These are phyloP conservation scores for Atopsyche davidsoni DNA, from an alignment of 1,140 invertebrate species.

Conservation along the genomic window DNA sequence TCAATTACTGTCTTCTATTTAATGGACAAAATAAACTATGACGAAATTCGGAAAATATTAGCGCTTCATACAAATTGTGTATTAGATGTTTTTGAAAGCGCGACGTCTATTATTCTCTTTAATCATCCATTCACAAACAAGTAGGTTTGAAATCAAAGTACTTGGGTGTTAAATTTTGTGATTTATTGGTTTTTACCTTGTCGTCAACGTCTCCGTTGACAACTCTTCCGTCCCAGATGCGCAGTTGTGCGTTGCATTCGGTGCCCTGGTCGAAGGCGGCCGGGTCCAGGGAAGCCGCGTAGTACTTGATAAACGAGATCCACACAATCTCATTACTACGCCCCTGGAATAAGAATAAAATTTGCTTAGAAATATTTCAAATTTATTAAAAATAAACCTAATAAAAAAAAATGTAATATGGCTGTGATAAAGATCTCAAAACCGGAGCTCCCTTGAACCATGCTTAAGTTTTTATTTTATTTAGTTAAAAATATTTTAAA, in stretches of 20 bases:
- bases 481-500: too few relatives aligned
- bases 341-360: conserved; percentile 45
- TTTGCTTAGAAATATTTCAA: neutral
- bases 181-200: conserved; percentile 35
- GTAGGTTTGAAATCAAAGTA: too few relatives aligned
- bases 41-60: neutral
- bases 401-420: neutral
- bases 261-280: conserved; percentile 57
- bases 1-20: too few relatives aligned
- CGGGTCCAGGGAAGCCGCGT: conserved; percentile 60
- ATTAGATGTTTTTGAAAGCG: neutral
- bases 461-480: too few relatives aligned
- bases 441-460: too few relatives aligned
- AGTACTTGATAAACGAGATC: conserved; percentile 79
- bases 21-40: too few relatives aligned
- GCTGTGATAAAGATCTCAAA: neutral
- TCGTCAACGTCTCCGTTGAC: conserved; percentile 43
- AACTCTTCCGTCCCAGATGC: conserved; percentile 67
- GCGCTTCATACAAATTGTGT: neutral
- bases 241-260: conserved; percentile 66
- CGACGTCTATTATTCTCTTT: too few relatives aligned
- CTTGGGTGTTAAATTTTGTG: neutral
- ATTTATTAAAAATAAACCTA: neutral
- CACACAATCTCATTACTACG: conserved; percentile 71
- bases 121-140: too few relatives aligned